Base-by-base conservation (phyloP, 2,113 vertebrate species). In the Lepus europaeus region DNA sequence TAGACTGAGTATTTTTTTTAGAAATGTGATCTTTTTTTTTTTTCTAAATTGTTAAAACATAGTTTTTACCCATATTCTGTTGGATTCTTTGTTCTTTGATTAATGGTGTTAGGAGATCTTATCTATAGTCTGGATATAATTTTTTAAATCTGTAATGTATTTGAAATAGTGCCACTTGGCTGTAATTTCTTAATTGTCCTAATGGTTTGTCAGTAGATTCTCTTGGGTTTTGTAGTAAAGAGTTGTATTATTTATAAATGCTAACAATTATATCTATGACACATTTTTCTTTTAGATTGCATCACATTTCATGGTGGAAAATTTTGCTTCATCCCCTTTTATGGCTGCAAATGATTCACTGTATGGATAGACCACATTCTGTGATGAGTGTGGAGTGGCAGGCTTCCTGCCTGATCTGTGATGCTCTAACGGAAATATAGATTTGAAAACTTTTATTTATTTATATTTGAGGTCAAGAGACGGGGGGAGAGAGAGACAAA, bases 261-360 rank as follows among this genome's bases (percentile, higher is more conserved):
- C 66, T 70, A 77, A 39, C 31, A 70, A 45, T 70, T 84, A 19
- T 27, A 76, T 80, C 29, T 70, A 73, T 87, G 88, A 45, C 68
- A 94, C 85, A 33, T 84, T 95, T 95, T 95, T 92, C 61, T 69
- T 83, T 61, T 86, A 82, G 82, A 61, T 61, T 73, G 33, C 53
- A 39, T 85, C 33, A 17, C 63, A 49, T 36, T 14, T 19, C 12
- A 16, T 64, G 59, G 74, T 82, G 56, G 68, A 82, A 63, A 17
- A 13, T 39, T 88, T 88, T 66, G n/a, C 23, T n/a, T 73, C 12
- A 23, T 81, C 25, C 68, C 81, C n/a, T 87, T 66, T 88, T 88
- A 82, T 27, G 56, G 19, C 27, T 45, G 2, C 39, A 63, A 74
- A 23, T 14, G 88, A 45, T 59, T 74, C 70, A 59, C 59, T 66